Base-by-base conservation (phyloP, 1,140 invertebrate genomes). In the Drosophila lini region DNA sequence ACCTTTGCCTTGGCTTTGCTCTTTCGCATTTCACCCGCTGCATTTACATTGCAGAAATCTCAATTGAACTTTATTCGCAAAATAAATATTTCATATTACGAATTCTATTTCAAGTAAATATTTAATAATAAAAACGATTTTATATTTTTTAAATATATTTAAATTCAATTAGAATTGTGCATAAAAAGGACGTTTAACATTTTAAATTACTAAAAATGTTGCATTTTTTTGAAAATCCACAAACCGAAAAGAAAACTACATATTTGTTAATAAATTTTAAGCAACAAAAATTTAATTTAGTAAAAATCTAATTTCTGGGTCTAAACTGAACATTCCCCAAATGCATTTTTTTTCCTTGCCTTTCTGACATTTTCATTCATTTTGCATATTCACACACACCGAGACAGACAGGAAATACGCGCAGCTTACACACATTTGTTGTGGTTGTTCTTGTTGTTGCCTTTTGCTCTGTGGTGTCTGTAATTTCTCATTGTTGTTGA, bases 401-500 rank as follows among this genome's bases (percentile, higher is more conserved):
- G 19, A 31, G 10, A 62, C 62, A 80, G 58, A 89, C 83, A 83
- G 83, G 83, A 88, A 88, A 83, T 89, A 88, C 82, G 84, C 81
- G 75, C 31, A 76, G 67, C 77, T 77, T 48, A 62, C 58, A 75
- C 45, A 58, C 65, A 70, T 71, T 58, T 69, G 63, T 48, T 48
- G 44, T 44, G 63, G 45, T 41, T 61, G 52, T 71, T 77, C 25
- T 69, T 80, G 64, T 22, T 67, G 41, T 42, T 60, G 53, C 48
- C 63, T 48, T 38, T 62, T 19, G n/a, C 34, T 52, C 65, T 70
- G 65, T 45, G 74, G 45, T 73, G 83, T 68, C 58, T 80, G 76
- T 69, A 74, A 88, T 80, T 83, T 80, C 81, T 80, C 83, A 83
- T 89, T 88, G 83, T 88, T 89, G 80, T 65, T 83, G 83, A 88